Base-by-base conservation (phyloP, 2,113 vertebrate species). In the Pterocles burchelli region DNA sequence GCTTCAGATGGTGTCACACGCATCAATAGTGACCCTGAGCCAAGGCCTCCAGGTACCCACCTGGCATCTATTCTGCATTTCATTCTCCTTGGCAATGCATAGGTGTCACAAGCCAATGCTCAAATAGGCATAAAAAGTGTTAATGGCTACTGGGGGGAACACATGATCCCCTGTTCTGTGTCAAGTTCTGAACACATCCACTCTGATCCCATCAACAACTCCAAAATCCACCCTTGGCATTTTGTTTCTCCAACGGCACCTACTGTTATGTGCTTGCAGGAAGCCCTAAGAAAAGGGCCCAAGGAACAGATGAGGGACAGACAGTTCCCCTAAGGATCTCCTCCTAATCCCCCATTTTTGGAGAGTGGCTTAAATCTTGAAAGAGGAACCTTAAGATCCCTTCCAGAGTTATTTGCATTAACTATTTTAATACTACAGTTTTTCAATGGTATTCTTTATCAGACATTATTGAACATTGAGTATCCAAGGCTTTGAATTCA, bases 81-180 rank as follows among this genome's bases (percentile, higher is more conserved):
- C 43, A n/a, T 24, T 80, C 41, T 83, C 45, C 51, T 62, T 49
- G 25, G 36, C 41, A n/a, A 36, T 10, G 18, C 36, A 67, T 17
- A 46, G 36, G 38, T 3, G 7, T 28, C 26, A 75, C 17, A 71
- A 28, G 13, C 5, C 52, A 79, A 5, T 54, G 36, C 17, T 70
- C 46, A 45, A 68, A 84, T 15, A 8, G 1, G 14, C 51, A 2
- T 22, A 62, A 41, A 29, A 45, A 58, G 9, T 3, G 8, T 48
- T 34, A 87, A 72, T 3, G 5, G 66, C 46, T 66, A 15, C 65
- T 36, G 29, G 6, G 63, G 29, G 20, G 20, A 87, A 55, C 1
- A 34, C 55, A 33, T 0, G 5, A 15, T 12, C 17, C 26, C 36
- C 48, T n/a, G 11, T 4, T 51, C 18, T 46, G 8, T 1, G 1